A percentile compares a stretch with the other conserved stretches of the same genome.
These are phyloP conservation scores for Orientallactaga bullata DNA, from an alignment of 2,113 vertebrate genomes.

Conservation along the genomic window DNA sequence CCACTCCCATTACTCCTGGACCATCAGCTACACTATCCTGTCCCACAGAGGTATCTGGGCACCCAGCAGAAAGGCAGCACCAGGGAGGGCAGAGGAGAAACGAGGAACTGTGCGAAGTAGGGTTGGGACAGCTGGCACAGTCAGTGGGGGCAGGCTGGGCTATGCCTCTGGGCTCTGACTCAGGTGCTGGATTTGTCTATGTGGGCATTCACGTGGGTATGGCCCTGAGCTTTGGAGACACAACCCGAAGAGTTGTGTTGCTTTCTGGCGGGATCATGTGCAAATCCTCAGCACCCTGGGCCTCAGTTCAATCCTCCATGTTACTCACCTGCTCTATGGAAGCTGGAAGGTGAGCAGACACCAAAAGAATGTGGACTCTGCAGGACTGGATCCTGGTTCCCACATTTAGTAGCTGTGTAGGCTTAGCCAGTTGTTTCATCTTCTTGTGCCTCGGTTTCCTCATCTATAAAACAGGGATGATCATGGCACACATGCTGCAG, in stretches of 20 bases:
- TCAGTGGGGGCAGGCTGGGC: rapidly evolving
- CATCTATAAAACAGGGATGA: not conserved
- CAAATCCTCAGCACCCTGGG: not conserved
- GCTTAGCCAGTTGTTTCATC: not conserved
- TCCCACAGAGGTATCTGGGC: slow-evolving; percentile 84
- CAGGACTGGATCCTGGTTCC: not conserved
- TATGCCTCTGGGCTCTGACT: not conserved
- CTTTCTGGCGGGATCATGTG: not conserved
- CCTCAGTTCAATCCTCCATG: not conserved
- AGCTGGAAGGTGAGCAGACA: not conserved
- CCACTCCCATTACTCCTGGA: slow-evolving; percentile 90
- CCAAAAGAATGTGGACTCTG: not conserved
- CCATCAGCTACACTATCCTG: slow-evolving; percentile 89
- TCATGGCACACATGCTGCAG: not conserved
- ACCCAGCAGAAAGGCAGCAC: not conserved
- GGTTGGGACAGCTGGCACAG: not conserved
- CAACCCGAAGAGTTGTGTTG: not conserved
- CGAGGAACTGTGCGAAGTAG: not conserved
- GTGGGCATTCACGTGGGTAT: rapidly evolving
- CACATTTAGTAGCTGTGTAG: not conserved
- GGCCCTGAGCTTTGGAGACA: not conserved
- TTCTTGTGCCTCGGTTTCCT: not conserved
- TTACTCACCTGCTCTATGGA: not conserved
- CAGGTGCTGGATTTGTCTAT: too few relatives aligned
- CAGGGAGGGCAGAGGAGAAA: not conserved